Evolutionary conservation across 2,113 vertebrate species (phyloP).

Genomic region (Perca fluviatilis): DNA sequence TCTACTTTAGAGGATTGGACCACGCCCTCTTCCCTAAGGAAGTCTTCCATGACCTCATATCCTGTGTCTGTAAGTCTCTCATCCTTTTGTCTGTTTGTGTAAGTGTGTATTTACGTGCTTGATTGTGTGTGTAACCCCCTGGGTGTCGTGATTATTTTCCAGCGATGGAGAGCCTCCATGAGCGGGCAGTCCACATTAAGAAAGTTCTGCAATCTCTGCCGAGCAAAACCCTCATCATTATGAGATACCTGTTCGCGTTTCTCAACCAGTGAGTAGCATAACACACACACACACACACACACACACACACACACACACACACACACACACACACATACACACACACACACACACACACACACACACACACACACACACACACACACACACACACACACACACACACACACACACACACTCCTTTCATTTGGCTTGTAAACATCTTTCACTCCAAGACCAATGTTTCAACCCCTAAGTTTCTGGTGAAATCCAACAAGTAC

Average conservation of each 20-base stretch:
- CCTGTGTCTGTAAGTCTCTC: conserved; percentile 94
- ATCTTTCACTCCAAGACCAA: too few species aligned
- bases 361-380: not conserved
- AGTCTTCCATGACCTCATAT: conserved; percentile 97
- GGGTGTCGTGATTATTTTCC: conserved; percentile 74
- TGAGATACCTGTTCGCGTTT: conserved; percentile 99
- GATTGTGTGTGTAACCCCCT: conserved; percentile 66
- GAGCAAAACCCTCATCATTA: conserved; percentile 93
- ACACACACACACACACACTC: not conserved
- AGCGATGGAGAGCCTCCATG: conserved; percentile 97
- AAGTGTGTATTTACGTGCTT: conserved; percentile 77
- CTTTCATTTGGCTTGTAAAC: too few species aligned
- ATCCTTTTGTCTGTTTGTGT: conserved; percentile 66
- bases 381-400: not conserved
- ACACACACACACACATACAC: not conserved
- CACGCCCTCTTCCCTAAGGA: conserved; percentile 98
- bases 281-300: not conserved
- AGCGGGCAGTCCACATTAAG: conserved; percentile 92
- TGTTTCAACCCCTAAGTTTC: too few species aligned
- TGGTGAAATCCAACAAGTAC: too few species aligned
- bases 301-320: not conserved
- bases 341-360: not conserved
- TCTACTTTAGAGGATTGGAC: conserved; percentile 96
- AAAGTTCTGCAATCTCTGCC: conserved; percentile 92
- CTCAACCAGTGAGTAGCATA: conserved; percentile 93